These are phyloP conservation scores for Urophycis tenuis DNA, from an alignment of 2,797 vertebrate species.

Conservation along the genomic window DNA sequence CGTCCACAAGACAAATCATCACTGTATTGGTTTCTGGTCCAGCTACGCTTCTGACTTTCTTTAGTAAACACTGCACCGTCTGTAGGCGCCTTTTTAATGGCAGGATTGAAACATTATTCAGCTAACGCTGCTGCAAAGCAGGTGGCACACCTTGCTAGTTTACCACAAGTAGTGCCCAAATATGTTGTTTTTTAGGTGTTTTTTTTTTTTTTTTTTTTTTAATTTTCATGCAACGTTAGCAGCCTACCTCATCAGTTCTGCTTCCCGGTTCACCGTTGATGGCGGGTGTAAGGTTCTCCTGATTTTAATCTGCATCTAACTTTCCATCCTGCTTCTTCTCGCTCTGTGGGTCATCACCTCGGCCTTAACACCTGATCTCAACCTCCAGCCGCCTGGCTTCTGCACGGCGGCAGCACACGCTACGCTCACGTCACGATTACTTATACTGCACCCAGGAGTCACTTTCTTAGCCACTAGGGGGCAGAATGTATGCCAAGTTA, in stretches of 20 bases:
- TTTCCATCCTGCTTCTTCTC: neutral
- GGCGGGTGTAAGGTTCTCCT: conserved; percentile 2
- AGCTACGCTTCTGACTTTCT: neutral
- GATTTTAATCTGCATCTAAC: neutral
- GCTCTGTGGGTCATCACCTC: conserved; percentile 72
- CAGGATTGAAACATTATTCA: neutral
- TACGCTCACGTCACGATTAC: neutral
- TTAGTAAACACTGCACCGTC: neutral
- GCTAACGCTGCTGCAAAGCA: neutral
- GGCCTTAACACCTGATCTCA: conserved; percentile 83
- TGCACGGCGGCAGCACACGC: conserved; percentile 44
- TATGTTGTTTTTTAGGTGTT: conserved; percentile 3
- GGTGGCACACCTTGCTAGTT: neutral
- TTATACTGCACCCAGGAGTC: neutral
- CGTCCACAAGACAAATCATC: neutral
- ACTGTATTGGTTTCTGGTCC: conserved; percentile 2
- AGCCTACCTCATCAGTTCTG: conserved; percentile 3
- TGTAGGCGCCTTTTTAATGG: neutral
- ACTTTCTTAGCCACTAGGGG: conserved; percentile 23
- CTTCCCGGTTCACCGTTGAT: neutral
- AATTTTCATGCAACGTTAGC: conserved; percentile 12
- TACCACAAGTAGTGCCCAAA: conserved; percentile 5
- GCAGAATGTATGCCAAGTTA: conserved; percentile 66
- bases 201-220: neutral
- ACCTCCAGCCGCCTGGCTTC: conserved; percentile 52